Evolutionary conservation across 2,888 invertebrate species (phyloP).

Genomic region (Ernsta delagoae): DNA sequence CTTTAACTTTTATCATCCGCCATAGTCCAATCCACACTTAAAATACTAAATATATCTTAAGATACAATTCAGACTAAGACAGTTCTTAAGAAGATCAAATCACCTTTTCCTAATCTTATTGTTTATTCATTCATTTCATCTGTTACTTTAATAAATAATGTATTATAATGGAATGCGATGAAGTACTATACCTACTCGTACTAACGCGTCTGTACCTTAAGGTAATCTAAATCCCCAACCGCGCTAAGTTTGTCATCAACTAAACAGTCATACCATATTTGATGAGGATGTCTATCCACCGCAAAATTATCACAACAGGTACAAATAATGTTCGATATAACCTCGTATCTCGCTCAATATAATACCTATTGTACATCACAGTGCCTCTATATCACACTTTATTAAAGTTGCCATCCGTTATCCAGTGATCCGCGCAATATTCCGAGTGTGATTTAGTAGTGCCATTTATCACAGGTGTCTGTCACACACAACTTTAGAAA

Average conservation of each 20-base stretch:
- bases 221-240: too few species aligned
- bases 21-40: too few species aligned
- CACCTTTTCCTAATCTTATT: too few species aligned
- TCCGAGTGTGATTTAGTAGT: conserved; percentile 65
- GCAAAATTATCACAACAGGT: background rate
- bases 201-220: too few species aligned
- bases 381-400: conserved; percentile 37
- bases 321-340: background rate
- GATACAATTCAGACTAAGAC: too few species aligned
- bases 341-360: background rate
- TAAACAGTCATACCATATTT: background rate
- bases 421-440: conserved; percentile 66
- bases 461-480: conserved; percentile 69
- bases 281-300: background rate
- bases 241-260: background rate
- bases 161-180: too few species aligned
- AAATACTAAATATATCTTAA: too few species aligned
- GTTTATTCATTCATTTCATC: too few species aligned
- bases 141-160: too few species aligned
- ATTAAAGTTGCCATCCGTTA: conserved; percentile 63
- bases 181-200: too few species aligned
- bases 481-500: conserved; percentile 55
- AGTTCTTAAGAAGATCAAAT: too few species aligned
- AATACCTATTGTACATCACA: conserved; percentile 10
- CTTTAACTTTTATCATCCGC: too few species aligned